These are phyloP conservation scores for Triplophysa tibetana DNA, from an alignment of 2,113 vertebrate genomes.

Conservation along the genomic window DNA sequence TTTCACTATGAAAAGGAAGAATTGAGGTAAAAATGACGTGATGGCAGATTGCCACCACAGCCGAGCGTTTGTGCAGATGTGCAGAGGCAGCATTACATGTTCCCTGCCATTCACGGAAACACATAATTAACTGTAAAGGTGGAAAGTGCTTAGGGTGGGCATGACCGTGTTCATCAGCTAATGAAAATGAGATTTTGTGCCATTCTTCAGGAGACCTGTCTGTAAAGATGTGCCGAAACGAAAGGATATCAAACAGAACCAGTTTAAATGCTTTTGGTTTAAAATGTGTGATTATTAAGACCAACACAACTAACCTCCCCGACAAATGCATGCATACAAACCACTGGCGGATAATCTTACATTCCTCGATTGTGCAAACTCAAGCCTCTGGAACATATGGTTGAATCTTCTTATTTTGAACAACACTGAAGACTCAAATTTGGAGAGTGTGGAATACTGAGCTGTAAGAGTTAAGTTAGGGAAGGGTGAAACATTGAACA, in stretches of 20 bases:
- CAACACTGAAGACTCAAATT: neutral
- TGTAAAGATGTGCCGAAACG: slow-evolving; percentile 61
- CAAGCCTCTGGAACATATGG: neutral
- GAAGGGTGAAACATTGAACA: slow-evolving; percentile 43
- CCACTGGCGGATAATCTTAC: too few species aligned
- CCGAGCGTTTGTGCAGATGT: slow-evolving; percentile 31
- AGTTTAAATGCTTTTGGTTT: neutral
- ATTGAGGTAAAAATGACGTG: slow-evolving; percentile 37
- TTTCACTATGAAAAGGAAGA: neutral
- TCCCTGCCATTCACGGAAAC: slow-evolving; percentile 67
- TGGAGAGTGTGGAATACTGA: neutral
- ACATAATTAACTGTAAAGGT: slow-evolving; percentile 69
- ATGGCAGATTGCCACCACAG: slow-evolving; percentile 63
- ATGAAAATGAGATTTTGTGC: slow-evolving; percentile 67
- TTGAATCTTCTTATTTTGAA: neutral
- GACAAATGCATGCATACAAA: neutral
- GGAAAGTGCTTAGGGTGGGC: slow-evolving; percentile 53
- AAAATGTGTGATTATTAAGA: neutral
- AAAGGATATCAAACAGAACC: slow-evolving; percentile 19
- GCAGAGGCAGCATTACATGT: slow-evolving; percentile 43
- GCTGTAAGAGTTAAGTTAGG: neutral
- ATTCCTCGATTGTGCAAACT: neutral
- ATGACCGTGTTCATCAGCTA: slow-evolving; percentile 62
- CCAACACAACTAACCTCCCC: neutral
- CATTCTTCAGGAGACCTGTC: neutral